Percentiles rank a stretch among this genome's conserved stretches.
Evolutionary conservation across 2,888 invertebrate genomes (phyloP).

Genomic region (Spicauda simplicius): DNA sequence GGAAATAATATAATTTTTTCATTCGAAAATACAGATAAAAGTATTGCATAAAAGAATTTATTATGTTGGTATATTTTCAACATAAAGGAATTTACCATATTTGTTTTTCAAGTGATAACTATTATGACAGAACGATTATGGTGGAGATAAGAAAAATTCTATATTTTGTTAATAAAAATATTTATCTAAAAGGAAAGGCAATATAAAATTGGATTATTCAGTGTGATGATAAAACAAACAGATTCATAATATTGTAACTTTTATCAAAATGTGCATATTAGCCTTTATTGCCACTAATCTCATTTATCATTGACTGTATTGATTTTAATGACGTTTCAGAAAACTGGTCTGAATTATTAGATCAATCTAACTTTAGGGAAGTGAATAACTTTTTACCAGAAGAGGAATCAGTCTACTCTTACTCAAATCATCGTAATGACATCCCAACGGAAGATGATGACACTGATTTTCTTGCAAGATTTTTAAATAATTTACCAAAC

Average conservation of each 20-base stretch:
- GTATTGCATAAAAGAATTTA: too few species aligned
- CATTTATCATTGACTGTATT: slow-evolving; percentile 20
- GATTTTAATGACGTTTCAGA: slow-evolving; percentile 57
- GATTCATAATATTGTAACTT: background rate
- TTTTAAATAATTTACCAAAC: slow-evolving; percentile 71
- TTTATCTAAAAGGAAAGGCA: background rate
- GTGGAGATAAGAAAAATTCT: too few species aligned
- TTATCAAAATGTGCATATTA: background rate
- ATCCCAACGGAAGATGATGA: slow-evolving; percentile 68
- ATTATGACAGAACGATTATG: too few species aligned
- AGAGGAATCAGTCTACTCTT: slow-evolving; percentile 72
- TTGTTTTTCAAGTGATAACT: too few species aligned
- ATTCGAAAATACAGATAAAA: too few species aligned
- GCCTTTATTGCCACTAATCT: slow-evolving; percentile 8
- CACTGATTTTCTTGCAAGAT: slow-evolving; percentile 65
- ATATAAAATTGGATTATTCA: background rate
- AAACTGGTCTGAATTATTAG: slow-evolving; percentile 79
- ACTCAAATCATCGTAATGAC: slow-evolving; percentile 63
- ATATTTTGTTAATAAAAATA: background rate
- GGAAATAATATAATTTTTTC: too few species aligned
- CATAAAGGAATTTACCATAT: too few species aligned
- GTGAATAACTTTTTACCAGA: slow-evolving; percentile 70
- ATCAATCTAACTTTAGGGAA: slow-evolving; percentile 74
- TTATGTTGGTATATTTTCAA: too few species aligned
- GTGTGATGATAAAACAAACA: background rate